These are phyloP conservation scores for Gandaritis pyraliata DNA, from an alignment of 2,888 invertebrate species.

Conservation along the genomic window DNA sequence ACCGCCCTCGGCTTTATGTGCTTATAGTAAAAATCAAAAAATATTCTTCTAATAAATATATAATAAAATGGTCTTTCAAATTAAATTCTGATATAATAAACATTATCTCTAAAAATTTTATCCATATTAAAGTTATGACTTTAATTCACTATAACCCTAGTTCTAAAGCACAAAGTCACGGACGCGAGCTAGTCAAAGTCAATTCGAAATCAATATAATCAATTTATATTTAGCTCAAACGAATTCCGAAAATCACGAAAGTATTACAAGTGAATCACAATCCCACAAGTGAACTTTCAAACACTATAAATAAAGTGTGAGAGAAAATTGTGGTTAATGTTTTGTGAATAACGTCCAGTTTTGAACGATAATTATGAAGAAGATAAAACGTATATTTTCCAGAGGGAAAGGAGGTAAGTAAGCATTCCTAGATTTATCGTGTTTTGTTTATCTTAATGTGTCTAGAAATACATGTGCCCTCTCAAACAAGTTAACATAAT, in stretches of 20 bases:
- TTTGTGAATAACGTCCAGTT: slow-evolving; percentile 31
- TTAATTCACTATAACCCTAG: not conserved
- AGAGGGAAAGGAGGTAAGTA: slow-evolving; percentile 71
- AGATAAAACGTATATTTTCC: slow-evolving; percentile 72
- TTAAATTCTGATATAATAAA: too few species aligned
- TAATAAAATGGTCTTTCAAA: too few species aligned
- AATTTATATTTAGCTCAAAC: slow-evolving; percentile 5
- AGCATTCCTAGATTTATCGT: slow-evolving; percentile 1
- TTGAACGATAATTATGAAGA: slow-evolving; percentile 64
- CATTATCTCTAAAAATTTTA: too few species aligned
- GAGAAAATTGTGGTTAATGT: slow-evolving; percentile 13
- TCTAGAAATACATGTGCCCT: slow-evolving; percentile 8
- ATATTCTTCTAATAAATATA: too few species aligned
- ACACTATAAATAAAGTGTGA: slow-evolving; percentile 21
- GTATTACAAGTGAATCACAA: not conserved
- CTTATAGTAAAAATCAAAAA: not conserved
- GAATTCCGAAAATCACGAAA: not conserved
- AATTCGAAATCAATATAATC: not conserved
- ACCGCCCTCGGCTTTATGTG: not conserved
- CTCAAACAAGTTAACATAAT: too few species aligned
- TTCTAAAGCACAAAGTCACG: not conserved
- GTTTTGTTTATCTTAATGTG: slow-evolving; percentile 4
- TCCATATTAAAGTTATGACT: too few species aligned
- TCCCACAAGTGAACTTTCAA: slow-evolving; percentile 1
- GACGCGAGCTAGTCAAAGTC: not conserved